Base-by-base conservation (phyloP, 2,113 vertebrate species). In the Brachirus orientalis region DNA sequence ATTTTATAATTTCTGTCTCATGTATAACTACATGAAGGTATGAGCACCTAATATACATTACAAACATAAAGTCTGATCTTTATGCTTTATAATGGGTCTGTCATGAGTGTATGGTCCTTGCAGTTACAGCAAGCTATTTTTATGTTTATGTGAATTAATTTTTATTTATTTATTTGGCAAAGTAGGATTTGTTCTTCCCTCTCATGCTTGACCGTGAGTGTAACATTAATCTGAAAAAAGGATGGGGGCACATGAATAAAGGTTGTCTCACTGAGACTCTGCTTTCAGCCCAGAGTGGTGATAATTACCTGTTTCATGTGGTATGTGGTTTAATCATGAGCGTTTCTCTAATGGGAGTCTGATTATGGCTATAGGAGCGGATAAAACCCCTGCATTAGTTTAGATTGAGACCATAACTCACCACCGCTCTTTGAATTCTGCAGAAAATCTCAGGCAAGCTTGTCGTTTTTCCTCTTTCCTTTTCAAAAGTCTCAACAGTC, bases 391-490 rank as follows among this genome's bases (percentile, higher is more conserved):
- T 3, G 67, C 77, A 37, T 81, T 73, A 51, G 59, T 83, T 69
- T 18, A 18, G 53, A 83, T 55, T 1, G 67, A 77, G 40, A 53
- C 65, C 73, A 88, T 82, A 84, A 87, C 85, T 79, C 84, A 82
- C 59, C 22, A 28, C 73, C 58, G 14, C 35, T 56, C 43, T 58
- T 50, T 47, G 48, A 66, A 40, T 40, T 40, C 63, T 72, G 43
- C 51, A 2, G 72, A 61, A 62, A 46, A 14, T 60, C 44, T 57
- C 47, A 28, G 57, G 43, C 40, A 33, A 46, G 44, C 33, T 12
- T 33, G 51, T 20, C 37, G 22, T 60, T 56, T 46, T 18, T 53
- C 11, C 48, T 4, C 9, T 35, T 22, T 19, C 2, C n/a, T 54
- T 57, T 54, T 3, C 28, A 53, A 58, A 55, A 72, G 47, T 56